Evolutionary conservation across 2,888 invertebrate species (phyloP).

Genomic region (Microchrysa polita): DNA sequence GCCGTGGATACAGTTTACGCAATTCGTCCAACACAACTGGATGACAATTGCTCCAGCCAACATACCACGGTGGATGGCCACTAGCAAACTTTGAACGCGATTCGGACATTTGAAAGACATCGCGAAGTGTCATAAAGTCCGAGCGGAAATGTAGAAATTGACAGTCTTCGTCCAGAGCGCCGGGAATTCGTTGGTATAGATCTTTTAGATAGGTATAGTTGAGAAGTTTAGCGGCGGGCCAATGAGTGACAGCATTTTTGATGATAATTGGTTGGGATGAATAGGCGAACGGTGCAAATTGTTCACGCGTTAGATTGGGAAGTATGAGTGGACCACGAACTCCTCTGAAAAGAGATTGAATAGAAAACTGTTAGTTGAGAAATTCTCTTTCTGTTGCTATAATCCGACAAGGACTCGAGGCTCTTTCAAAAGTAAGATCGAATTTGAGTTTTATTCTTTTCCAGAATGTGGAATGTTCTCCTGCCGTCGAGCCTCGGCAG

Average conservation of each 20-base stretch:
- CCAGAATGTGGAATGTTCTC: no score
- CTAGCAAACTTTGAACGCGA: conserved; percentile 69
- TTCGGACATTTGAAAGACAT: conserved; percentile 80
- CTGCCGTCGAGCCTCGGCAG: no score
- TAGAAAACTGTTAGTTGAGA: no score
- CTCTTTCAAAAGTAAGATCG: no score
- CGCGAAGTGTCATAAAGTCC: conserved; percentile 77
- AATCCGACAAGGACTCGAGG: no score
- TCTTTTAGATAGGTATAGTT: conserved; percentile 75
- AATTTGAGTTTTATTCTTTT: no score
- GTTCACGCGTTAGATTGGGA: conserved; percentile 73
- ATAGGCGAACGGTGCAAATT: conserved; percentile 80
- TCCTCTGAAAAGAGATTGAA: conserved; percentile 60
- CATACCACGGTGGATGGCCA: conserved; percentile 81
- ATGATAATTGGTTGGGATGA: conserved; percentile 82
- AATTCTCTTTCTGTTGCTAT: no score
- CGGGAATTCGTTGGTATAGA: conserved; percentile 74
- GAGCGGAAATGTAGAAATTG: conserved; percentile 89
- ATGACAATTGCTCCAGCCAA: conserved; percentile 94
- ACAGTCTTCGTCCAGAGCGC: conserved; percentile 82
- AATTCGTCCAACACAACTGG: conserved; percentile 78
- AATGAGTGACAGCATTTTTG: conserved; percentile 77
- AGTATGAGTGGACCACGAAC: conserved; percentile 75
- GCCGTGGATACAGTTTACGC: conserved; percentile 79
- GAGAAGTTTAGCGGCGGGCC: conserved; percentile 78